Percentiles rank a stretch among this genome's conserved stretches.
phyloP scores from a whole-genome alignment of 2,113 vertebrate species.

The Planiliza haematocheilus region DNA sequence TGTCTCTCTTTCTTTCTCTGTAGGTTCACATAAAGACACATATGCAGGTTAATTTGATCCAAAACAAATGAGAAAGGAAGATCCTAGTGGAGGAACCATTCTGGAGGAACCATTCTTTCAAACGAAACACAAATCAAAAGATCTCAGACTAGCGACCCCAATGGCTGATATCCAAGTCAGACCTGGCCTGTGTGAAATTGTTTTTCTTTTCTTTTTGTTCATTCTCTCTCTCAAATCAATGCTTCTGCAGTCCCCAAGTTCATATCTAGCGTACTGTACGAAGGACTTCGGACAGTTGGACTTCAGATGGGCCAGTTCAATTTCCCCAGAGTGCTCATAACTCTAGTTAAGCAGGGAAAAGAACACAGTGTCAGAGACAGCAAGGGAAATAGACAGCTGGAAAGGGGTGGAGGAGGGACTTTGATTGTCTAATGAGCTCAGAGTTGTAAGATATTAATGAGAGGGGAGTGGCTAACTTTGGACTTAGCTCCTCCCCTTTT shows the following conservation, averaged over 20 bases:
- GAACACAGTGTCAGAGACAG: conserved; percentile 85
- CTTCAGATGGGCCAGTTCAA: conserved; percentile 84
- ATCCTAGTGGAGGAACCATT: conserved; percentile 72
- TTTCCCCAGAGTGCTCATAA: conserved; percentile 85
- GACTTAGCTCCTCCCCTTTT: conserved; percentile 71
- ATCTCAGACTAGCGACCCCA: conserved; percentile 78
- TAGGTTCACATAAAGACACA: conserved; percentile 84
- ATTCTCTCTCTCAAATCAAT: conserved; percentile 77
- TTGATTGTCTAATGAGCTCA: conserved; percentile 63
- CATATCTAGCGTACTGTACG: conserved; percentile 83
- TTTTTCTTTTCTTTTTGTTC: conserved; percentile 65
- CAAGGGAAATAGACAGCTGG: conserved; percentile 78
- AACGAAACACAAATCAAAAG: conserved; percentile 84
- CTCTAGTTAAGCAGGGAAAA: conserved; percentile 85
- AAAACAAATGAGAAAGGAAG: conserved; percentile 79
- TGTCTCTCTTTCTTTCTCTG: conserved; percentile 87
- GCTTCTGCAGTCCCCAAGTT: conserved; percentile 83
- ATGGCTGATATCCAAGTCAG: conserved; percentile 76
- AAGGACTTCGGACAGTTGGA: conserved; percentile 84
- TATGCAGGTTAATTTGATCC: conserved; percentile 78
- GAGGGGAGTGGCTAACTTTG: conserved; percentile 69
- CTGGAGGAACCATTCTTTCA: conserved; percentile 78
- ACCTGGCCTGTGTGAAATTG: conserved; percentile 74
- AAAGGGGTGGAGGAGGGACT: conserved; percentile 84
- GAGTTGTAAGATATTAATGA: conserved; percentile 54